Evolutionary conservation across 2,888 invertebrate species (phyloP).

Genomic region (Napeogenes sylphis): DNA sequence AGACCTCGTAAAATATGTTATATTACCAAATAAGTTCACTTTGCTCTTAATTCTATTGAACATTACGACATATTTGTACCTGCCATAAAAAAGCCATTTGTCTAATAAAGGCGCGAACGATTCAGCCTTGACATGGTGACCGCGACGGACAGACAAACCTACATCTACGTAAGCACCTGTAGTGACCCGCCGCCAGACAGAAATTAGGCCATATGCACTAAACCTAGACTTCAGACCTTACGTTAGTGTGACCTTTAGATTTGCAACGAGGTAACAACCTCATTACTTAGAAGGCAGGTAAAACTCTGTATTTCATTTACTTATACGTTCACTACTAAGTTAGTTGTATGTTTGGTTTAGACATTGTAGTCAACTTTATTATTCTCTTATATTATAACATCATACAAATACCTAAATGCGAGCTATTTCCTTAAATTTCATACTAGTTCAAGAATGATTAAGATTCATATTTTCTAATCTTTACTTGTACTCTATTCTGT

Average conservation of each 20-base stretch:
- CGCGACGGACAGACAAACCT: conserved; percentile 5
- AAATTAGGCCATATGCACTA: conserved; percentile 15
- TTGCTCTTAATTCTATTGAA: no score
- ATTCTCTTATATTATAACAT: no score
- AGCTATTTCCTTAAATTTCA: no score
- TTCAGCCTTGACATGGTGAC: conserved; percentile 22
- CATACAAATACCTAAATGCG: no score
- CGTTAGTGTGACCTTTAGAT: conserved; percentile 1
- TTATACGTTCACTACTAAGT: not conserved
- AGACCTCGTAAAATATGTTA: no score
- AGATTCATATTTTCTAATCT: no score
- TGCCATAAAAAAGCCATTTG: conserved; percentile 2
- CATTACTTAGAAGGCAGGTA: not conserved
- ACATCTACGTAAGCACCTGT: conserved; percentile 7
- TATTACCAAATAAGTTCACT: no score
- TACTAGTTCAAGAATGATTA: no score
- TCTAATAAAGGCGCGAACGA: conserved; percentile 5
- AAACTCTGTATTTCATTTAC: not conserved
- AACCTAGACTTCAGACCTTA: not conserved
- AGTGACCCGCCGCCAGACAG: conserved; percentile 13
- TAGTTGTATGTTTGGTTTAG: no score
- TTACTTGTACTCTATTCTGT: no score
- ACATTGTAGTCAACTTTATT: no score
- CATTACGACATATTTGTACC: no score
- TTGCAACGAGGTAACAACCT: not conserved